Percentiles rank a stretch among this genome's conserved stretches.
These are phyloP conservation scores for Drosophila sturtevanti DNA, from an alignment of 1,140 invertebrate species.

Conservation along the genomic window DNA sequence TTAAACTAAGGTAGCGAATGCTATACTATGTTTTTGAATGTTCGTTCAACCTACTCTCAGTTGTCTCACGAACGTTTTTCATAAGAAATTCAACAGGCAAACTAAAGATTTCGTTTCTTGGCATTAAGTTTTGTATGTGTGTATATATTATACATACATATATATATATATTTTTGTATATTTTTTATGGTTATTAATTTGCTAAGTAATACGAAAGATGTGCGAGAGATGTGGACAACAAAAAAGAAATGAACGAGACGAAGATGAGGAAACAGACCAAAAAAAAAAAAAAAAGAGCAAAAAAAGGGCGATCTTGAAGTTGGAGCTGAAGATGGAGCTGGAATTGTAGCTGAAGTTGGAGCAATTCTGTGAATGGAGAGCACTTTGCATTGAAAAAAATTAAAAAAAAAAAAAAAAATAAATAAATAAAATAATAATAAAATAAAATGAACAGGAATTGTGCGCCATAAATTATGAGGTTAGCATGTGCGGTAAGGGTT, in stretches of 20 bases:
- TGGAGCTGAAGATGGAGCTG: neutral
- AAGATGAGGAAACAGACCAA: neutral
- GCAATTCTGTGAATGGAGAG: conserved; percentile 76
- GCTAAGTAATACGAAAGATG: conserved; percentile 76
- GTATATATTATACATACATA: no score
- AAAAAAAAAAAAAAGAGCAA: conserved; percentile 24
- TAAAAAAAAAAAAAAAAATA: conserved; percentile 26
- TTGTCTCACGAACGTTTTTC: conserved; percentile 57
- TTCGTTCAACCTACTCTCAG: conserved; percentile 5
- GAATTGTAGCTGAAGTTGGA: conserved; percentile 15
- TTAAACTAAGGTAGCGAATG: neutral
- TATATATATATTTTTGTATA: neutral
- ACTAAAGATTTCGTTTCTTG: conserved; percentile 76
- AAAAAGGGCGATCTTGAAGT: conserved; percentile 8
- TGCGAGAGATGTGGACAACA: conserved; percentile 27
- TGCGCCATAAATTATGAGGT: conserved; percentile 45
- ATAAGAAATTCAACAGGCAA: conserved; percentile 78
- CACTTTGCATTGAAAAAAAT: conserved; percentile 69
- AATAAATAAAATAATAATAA: neutral
- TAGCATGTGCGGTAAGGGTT: neutral
- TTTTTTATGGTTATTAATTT: conserved; percentile 81
- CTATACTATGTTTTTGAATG: neutral
- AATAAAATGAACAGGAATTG: conserved; percentile 32
- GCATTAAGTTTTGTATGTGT: conserved; percentile 57
- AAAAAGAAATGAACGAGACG: conserved; percentile 25